Evolutionary conservation across 2,888 invertebrate genomes (phyloP).

Genomic region (Calameuta filiformis): DNA sequence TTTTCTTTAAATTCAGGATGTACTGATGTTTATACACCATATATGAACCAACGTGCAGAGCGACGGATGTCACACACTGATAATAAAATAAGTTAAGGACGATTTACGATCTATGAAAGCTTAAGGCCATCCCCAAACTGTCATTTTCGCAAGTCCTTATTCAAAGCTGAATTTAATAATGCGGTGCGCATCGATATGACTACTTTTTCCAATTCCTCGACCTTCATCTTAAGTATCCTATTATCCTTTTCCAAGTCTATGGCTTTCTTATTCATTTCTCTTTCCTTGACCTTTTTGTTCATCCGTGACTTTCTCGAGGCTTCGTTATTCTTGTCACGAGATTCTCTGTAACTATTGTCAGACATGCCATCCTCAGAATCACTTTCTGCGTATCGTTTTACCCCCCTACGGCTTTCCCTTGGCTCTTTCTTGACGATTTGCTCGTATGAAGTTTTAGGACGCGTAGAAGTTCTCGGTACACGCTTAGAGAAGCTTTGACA

Average conservation of each 20-base stretch:
- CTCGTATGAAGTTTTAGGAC: not conserved
- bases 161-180: conserved; percentile 74
- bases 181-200: conserved; percentile 75
- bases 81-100: not conserved
- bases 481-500: not conserved
- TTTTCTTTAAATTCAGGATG: no score
- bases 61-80: not conserved
- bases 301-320: conserved; percentile 80
- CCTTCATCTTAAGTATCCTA: conserved; percentile 73
- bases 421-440: conserved; percentile 4
- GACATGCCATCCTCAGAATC: conserved; percentile 39
- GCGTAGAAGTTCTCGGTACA: not conserved
- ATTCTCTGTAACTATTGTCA: conserved; percentile 73
- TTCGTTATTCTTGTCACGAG: conserved; percentile 82
- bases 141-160: conserved; percentile 55
- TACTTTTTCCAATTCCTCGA: conserved; percentile 76
- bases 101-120: not conserved
- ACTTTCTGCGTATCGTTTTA: conserved; percentile 36
- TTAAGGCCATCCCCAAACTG: not conserved
- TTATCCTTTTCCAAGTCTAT: conserved; percentile 73
- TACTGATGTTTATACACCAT: no score
- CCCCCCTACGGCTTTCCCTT: conserved; percentile 15
- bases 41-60: no score
- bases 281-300: conserved; percentile 75
- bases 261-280: conserved; percentile 69